phyloP scores from a whole-genome alignment of 2,113 vertebrate species.

The Maylandia zebra region DNA sequence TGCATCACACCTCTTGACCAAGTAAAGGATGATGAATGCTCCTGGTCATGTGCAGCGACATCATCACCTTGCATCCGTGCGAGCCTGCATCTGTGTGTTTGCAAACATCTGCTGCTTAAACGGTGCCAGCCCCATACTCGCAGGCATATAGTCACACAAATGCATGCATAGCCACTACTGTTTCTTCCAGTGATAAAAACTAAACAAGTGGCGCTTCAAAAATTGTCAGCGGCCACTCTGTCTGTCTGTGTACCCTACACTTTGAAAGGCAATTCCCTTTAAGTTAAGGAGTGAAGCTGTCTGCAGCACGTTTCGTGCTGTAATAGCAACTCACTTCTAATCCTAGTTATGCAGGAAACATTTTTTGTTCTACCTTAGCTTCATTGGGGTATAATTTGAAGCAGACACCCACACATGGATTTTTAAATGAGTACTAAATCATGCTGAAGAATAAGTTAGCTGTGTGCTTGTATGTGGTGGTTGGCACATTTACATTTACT shows the following conservation, averaged over 20 bases:
- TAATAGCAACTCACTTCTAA: background rate
- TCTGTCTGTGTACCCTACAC: background rate
- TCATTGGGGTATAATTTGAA: background rate
- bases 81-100: constrained; percentile 22
- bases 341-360: background rate
- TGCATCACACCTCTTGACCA: constrained; percentile 7
- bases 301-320: background rate
- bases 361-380: background rate
- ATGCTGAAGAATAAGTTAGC: background rate
- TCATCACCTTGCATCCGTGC: background rate
- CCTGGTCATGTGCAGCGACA: constrained; percentile 8
- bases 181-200: background rate
- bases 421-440: background rate
- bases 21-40: constrained; percentile 43
- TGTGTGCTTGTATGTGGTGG: background rate
- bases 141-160: background rate
- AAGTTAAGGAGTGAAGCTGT: background rate
- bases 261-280: background rate
- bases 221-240: background rate
- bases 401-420: constrained; percentile 13
- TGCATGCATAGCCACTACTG: background rate
- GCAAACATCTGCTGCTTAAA: constrained; percentile 36
- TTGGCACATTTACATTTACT: constrained; percentile 8
- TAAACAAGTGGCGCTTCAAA: background rate
- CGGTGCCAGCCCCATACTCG: background rate